phyloP scores from a whole-genome alignment of 2,113 vertebrate genomes.

The Dasyornis broadbenti region DNA sequence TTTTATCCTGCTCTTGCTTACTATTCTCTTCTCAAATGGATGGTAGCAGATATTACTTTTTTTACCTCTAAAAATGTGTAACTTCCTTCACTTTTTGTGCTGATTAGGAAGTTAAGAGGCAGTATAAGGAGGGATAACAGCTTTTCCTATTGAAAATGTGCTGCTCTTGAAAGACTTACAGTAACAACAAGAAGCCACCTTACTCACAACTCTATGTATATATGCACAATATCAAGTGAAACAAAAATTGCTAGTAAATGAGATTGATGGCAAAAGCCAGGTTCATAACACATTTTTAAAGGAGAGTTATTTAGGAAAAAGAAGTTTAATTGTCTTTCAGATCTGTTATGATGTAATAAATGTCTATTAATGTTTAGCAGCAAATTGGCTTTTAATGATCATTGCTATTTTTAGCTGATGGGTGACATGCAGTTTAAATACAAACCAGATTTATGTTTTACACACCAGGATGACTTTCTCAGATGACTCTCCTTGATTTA shows the following conservation, averaged over 20 bases:
- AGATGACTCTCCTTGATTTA: slow-evolving; percentile 57
- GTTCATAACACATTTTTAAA: slow-evolving; percentile 9
- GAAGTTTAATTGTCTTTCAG: slow-evolving; percentile 59
- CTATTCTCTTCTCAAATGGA: neutral
- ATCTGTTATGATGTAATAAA: slow-evolving; percentile 61
- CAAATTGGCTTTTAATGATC: slow-evolving; percentile 68
- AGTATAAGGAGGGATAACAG: neutral
- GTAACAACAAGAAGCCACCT: neutral
- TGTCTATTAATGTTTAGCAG: slow-evolving; percentile 62
- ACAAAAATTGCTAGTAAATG: neutral
- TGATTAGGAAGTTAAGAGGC: neutral
- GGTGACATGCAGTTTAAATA: slow-evolving; percentile 48
- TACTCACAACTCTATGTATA: neutral
- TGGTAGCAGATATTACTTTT: neutral
- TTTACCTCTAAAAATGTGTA: neutral
- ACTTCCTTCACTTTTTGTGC: neutral
- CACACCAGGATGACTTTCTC: slow-evolving; percentile 41
- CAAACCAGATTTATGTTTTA: slow-evolving; percentile 64
- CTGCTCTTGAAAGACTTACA: neutral
- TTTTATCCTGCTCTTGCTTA: neutral
- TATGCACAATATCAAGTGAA: neutral
- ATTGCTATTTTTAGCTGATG: slow-evolving; percentile 58
- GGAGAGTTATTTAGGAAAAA: slow-evolving; percentile 44
- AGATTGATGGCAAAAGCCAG: slow-evolving; percentile 12
- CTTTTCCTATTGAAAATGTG: neutral